Evolutionary conservation across 2,888 invertebrate species (phyloP).

Genomic region (Acleris literana): DNA sequence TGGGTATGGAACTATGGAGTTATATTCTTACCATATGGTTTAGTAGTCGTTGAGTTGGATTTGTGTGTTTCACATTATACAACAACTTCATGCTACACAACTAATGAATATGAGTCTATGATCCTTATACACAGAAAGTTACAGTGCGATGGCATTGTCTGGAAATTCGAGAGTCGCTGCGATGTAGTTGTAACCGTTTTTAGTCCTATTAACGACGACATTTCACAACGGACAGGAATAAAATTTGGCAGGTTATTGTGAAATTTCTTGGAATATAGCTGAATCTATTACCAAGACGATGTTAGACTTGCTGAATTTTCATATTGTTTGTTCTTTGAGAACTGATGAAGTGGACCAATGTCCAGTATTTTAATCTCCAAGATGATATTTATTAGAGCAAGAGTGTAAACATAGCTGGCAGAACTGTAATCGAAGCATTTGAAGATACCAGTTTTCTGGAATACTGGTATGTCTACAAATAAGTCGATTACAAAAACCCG

Average conservation of each 20-base stretch:
- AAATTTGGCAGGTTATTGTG: background rate
- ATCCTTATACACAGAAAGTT: slow-evolving; percentile 8
- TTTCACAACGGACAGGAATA: slow-evolving; percentile 2
- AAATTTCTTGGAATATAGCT: too few species aligned
- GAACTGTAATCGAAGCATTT: too few species aligned
- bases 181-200: background rate
- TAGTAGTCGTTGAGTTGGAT: background rate
- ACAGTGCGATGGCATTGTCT: slow-evolving; percentile 17
- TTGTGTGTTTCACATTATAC: slow-evolving; percentile 15
- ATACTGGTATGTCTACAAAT: too few species aligned
- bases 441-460: too few species aligned
- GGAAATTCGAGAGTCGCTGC: slow-evolving; percentile 29
- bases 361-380: too few species aligned
- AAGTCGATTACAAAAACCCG: too few species aligned
- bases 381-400: too few species aligned
- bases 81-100: slow-evolving; percentile 24
- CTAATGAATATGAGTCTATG: slow-evolving; percentile 5
- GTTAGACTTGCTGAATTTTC: too few species aligned
- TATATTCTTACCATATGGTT: background rate
- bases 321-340: too few species aligned
- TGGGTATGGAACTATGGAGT: background rate
- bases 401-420: too few species aligned
- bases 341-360: too few species aligned
- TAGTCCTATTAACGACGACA: background rate
- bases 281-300: too few species aligned